A percentile compares a stretch with the other conserved stretches of the same genome.
Evolutionary conservation across 2,113 vertebrate genomes (phyloP).

Genomic region (Siniperca knerii): DNA sequence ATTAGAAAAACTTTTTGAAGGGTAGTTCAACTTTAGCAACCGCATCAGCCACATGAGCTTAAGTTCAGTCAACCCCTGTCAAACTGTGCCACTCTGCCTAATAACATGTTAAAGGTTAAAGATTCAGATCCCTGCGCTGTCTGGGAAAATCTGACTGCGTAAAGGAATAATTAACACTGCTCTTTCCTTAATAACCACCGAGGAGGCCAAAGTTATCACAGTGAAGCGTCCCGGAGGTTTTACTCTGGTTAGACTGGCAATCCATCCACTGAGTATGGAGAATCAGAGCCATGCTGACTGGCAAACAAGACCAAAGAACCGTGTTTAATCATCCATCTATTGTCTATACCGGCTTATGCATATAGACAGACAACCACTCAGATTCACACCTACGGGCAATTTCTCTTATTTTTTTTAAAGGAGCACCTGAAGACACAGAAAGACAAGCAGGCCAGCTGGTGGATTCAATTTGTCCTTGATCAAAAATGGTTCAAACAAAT

Average conservation of each 20-base stretch:
- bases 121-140: background rate
- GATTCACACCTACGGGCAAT: background rate
- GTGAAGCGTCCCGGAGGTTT: background rate
- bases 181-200: background rate
- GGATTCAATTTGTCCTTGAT: background rate
- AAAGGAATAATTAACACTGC: conserved; percentile 5
- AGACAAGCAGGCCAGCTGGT: background rate
- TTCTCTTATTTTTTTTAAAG: background rate
- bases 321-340: background rate
- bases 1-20: background rate
- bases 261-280: background rate
- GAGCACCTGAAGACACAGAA: background rate
- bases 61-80: background rate
- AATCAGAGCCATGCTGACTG: background rate
- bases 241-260: background rate
- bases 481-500: background rate
- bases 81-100: background rate
- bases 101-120: conserved; percentile 10
- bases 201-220: conserved; percentile 16
- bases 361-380: background rate
- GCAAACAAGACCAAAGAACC: background rate
- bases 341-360: background rate
- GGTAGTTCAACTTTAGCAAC: background rate
- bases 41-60: background rate
- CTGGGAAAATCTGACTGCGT: conserved; percentile 32